Evolutionary conservation across 2,888 invertebrate genomes (phyloP), one percentile per base, ranked within the genome.

Genomic region (Griposia aprilina): DNA sequence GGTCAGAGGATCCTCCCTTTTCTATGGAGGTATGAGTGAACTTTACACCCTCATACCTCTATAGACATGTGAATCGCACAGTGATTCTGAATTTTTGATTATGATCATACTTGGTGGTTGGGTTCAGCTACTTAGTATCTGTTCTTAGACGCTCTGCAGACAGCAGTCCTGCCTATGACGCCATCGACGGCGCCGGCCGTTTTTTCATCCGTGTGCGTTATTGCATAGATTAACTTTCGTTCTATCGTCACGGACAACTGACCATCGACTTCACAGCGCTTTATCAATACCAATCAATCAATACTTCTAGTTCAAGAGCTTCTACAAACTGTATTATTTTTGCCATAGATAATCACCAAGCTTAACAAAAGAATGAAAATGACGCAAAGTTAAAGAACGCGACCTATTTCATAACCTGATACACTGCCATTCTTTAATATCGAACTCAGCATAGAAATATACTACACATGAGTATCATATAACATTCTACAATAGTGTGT

Each of bases 401-500:
- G 15, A 65, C 13, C 41, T 59, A 30, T 66, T 65, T 45, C 45
- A 52, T 45, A 2, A 66, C 60, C 36, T 57, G 17, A 57, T 50
- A 57, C 15, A 48, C 1, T 20, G 5, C 36, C 10, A 63, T 81
- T 71, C 20, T 62, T 41, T 41, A 52, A 81, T 68, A 60, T 69
- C 15, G 23, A 85, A 75, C 60, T 81, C 75, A 15, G 30, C 41
- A 74, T 57, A 76, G 52, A 68, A 74, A 71, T 57, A 60, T 81
- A 81, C 80, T 52, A 48, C 59, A 59, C 36, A 45, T 65, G 60
- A 69, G 59, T 75, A 83, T 75, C 60, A 52, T 48, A 72, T 69
- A 65, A 83, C 75, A 66, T 69, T 60, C 60, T 63, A 83, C 86
- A 76, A 82, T 71, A 70, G 41, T 66, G 17, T 74, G 62, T 48